Base-by-base conservation (phyloP, 2,888 invertebrate species). In the Parnassius mnemosyne region DNA sequence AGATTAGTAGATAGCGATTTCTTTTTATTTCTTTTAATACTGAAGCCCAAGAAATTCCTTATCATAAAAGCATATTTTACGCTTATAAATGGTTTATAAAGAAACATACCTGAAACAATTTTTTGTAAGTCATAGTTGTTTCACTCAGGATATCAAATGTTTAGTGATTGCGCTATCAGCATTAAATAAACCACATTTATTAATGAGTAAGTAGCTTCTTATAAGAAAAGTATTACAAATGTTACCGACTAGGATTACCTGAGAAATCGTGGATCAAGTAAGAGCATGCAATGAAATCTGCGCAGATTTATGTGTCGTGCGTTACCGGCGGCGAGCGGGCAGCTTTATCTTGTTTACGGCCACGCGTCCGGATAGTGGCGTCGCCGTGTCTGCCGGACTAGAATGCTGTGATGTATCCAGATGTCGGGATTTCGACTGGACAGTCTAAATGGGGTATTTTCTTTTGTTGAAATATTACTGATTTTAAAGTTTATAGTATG, bases 331-430 rank as follows among this genome's bases (percentile, higher is more conserved):
- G 51, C 58, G 46, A 66, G 63, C 67, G 60, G 65, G 64, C 73
- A 76, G 78, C 74, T 80, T 83, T 85, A 84, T 85, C 83, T 84
- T 85, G 83, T 83, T 85, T 85, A 84, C 81, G 77, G 76, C 63
- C 50, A 60, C 57, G 61, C 64, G 66, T 54, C 54, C 62, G 61
- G 65, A 66, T 66, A 69, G 68, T 69, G 78, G 76, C 78, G 78
- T 66, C 76, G 71, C 69, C 68, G 72, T 75, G 80, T 79, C 83
- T 77, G 42, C 53, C 47, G 60, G 60, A 56, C 60, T 16, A 9
- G 46, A 70, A 69, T 64, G 68, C 68, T 69, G 68, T 70, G 70
- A 72, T 71, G 68, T 69, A 68, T 55, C 67, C 68, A 70, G 65
- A 68, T 66, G 68, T 68, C 67, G 69, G 74, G 70, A 75, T 74